These are phyloP conservation scores for Channa maculata DNA, from an alignment of 2,113 vertebrate species.

Conservation along the genomic window DNA sequence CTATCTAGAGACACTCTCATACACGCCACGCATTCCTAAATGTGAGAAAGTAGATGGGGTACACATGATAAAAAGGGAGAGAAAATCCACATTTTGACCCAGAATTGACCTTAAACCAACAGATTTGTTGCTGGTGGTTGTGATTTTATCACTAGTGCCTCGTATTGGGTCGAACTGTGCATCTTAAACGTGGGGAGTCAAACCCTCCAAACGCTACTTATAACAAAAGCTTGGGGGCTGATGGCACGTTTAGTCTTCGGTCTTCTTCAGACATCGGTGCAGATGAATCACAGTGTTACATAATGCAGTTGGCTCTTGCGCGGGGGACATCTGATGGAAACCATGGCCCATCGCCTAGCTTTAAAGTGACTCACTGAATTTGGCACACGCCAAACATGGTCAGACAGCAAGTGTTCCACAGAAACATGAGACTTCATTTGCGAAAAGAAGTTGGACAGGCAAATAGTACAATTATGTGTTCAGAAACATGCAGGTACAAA, in stretches of 20 bases:
- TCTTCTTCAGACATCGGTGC: slow-evolving; percentile 38
- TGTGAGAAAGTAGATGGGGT: background rate
- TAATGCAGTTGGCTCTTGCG: slow-evolving; percentile 61
- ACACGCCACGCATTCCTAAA: slow-evolving; percentile 38
- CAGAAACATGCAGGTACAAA: too few species aligned
- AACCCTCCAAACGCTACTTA: slow-evolving; percentile 9
- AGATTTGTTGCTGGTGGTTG: background rate
- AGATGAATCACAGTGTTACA: slow-evolving; percentile 71
- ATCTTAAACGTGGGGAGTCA: background rate
- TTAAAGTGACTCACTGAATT: slow-evolving; percentile 63
- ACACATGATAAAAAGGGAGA: background rate
- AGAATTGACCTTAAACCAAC: background rate
- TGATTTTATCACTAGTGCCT: background rate
- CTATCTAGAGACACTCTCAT: slow-evolving; percentile 24
- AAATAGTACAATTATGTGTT: too few species aligned
- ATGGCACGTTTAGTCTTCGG: slow-evolving; percentile 3
- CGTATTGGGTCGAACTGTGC: background rate
- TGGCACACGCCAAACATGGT: slow-evolving; percentile 41
- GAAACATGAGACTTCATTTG: slow-evolving; percentile 6
- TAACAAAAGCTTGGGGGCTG: slow-evolving; percentile 33
- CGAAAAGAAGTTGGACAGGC: background rate
- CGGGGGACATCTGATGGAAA: slow-evolving; percentile 73
- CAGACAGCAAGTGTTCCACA: slow-evolving; percentile 13
- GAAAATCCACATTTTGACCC: background rate
- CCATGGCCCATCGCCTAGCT: slow-evolving; percentile 42